phyloP scores from a whole-genome alignment of 1,140 invertebrate species.

The Batillaria attramentaria region DNA sequence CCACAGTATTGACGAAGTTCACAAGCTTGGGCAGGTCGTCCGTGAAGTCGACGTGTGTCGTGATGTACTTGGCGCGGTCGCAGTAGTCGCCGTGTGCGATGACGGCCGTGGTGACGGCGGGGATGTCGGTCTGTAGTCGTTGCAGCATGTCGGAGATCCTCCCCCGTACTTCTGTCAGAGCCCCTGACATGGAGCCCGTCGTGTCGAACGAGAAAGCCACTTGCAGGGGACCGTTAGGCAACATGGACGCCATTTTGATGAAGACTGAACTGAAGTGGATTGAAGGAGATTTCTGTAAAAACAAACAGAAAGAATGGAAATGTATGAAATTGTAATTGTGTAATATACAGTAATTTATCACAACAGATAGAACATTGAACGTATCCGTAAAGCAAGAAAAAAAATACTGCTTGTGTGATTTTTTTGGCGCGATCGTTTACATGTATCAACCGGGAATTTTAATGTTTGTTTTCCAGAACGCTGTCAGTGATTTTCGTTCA shows the following conservation, averaged over 20 bases:
- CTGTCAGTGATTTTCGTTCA: no score
- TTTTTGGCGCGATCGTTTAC: no score
- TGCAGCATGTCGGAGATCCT: conserved; percentile 57
- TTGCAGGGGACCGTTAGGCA: conserved; percentile 49
- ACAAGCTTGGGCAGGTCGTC: conserved; percentile 53
- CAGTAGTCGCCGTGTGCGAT: conserved; percentile 62
- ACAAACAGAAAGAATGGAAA: no score
- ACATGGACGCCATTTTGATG: conserved; percentile 11
- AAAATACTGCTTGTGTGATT: no score
- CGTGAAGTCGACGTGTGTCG: conserved; percentile 61
- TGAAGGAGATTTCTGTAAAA: no score
- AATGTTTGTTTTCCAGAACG: no score
- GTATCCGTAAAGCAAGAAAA: no score
- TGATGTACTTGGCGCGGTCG: conserved; percentile 62
- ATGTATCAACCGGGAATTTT: no score
- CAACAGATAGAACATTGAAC: no score
- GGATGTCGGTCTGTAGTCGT: conserved; percentile 60
- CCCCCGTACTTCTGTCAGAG: conserved; percentile 50
- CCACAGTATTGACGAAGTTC: conserved; percentile 59
- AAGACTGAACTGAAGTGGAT: no score
- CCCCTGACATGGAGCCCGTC: conserved; percentile 58
- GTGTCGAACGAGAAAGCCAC: conserved; percentile 66
- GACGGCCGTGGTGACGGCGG: conserved; percentile 53
- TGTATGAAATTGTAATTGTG: no score
- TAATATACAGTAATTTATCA: no score